Conservation (phyloP, 2,888 invertebrate genomes). For the Minunthozetes semirufus region DNA sequence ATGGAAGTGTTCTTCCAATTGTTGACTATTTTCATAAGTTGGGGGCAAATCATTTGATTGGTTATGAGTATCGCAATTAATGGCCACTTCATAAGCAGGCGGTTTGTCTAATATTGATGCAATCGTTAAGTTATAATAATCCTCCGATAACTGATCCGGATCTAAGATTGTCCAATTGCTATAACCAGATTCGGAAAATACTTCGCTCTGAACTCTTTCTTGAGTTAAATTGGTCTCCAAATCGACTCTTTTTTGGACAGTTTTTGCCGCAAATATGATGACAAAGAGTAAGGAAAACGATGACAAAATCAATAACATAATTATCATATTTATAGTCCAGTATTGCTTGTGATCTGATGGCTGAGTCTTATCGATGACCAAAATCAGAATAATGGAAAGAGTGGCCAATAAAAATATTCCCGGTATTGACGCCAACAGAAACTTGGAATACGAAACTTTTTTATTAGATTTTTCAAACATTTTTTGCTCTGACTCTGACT, state of each 20-base stretch:
- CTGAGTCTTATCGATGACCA: background rate
- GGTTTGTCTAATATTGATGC: background rate
- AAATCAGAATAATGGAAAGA: background rate
- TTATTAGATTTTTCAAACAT: background rate
- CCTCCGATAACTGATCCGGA: too few relatives aligned
- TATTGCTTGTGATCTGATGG: background rate
- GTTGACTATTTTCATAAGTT: background rate
- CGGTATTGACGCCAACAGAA: background rate
- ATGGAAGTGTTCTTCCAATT: background rate
- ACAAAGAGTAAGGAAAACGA: background rate
- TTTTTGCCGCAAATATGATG: background rate
- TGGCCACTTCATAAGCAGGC: background rate
- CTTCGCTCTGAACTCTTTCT: background rate
- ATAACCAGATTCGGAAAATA: too few relatives aligned
- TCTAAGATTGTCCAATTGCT: too few relatives aligned
- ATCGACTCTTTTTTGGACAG: background rate
- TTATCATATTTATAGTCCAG: slow-evolving; percentile 15
- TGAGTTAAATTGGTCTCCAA: background rate
- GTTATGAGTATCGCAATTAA: background rate
- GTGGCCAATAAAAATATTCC: slow-evolving; percentile 2
- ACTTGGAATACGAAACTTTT: background rate
- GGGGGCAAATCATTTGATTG: background rate
- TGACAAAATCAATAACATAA: slow-evolving; percentile 5
- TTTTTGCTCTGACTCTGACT: background rate
- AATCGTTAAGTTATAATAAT: background rate